These are phyloP conservation scores for Isichthys henryi DNA, from an alignment of 2,113 vertebrate species.

Conservation along the genomic window DNA sequence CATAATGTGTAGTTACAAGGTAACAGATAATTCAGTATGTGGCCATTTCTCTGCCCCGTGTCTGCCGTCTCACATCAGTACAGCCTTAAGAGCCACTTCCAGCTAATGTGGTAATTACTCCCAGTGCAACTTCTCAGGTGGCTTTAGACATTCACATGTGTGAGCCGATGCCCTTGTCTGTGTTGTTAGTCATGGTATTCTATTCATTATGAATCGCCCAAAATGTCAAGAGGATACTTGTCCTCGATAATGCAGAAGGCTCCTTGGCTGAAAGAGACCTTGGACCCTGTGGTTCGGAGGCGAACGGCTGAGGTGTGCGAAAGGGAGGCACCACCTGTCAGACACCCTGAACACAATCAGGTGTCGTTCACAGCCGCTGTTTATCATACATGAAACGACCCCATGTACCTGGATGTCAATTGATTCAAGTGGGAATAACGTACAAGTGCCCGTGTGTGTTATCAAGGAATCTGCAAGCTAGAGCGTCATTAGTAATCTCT, in stretches of 20 bases:
- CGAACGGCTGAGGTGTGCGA: neutral
- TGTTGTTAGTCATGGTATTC: neutral
- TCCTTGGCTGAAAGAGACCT: neutral
- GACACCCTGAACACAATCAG: neutral
- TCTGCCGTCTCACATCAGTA: neutral
- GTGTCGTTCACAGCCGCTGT: neutral
- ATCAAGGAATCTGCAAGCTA: neutral
- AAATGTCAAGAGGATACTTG: constrained; percentile 6
- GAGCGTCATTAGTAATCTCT: neutral
- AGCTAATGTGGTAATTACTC: neutral
- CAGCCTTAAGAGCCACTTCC: neutral
- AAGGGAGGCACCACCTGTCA: neutral
- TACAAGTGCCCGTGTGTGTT: neutral
- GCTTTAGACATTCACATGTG: too few relatives aligned
- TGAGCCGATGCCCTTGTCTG: neutral
- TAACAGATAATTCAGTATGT: neutral
- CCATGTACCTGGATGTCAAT: neutral
- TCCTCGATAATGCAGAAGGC: neutral
- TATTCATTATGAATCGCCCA: neutral
- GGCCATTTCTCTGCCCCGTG: neutral
- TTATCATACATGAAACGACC: neutral
- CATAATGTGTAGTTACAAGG: neutral
- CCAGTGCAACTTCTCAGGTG: neutral
- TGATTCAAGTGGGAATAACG: neutral
- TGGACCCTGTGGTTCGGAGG: neutral